phyloP scores from a whole-genome alignment of 2,113 vertebrate genomes.

The Heterochromis multidens region DNA sequence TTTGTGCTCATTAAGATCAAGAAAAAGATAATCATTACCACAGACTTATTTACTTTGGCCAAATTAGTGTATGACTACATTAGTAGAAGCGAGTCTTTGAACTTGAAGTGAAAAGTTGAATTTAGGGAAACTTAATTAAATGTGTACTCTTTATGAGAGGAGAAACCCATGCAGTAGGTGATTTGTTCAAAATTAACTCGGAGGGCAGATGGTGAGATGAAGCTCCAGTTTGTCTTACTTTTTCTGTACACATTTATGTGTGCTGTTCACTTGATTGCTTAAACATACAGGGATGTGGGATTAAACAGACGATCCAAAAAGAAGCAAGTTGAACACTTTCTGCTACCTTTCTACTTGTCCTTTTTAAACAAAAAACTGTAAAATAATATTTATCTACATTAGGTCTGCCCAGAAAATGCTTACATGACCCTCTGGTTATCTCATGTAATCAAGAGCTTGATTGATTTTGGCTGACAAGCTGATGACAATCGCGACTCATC shows the following conservation, averaged over 20 bases:
- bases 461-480: slow-evolving; percentile 67
- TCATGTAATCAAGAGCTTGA: slow-evolving; percentile 51
- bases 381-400: slow-evolving; percentile 15
- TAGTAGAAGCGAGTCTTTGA: slow-evolving; percentile 59
- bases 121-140: slow-evolving; percentile 53
- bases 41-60: slow-evolving; percentile 58
- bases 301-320: background rate
- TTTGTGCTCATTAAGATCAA: slow-evolving; percentile 69
- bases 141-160: slow-evolving; percentile 30
- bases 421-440: slow-evolving; percentile 3
- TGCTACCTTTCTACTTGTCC: background rate
- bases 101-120: slow-evolving; percentile 51
- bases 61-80: slow-evolving; percentile 51
- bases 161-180: slow-evolving; percentile 24
- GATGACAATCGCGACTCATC: slow-evolving; percentile 62
- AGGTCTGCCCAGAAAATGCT: background rate
- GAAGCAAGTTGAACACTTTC: background rate
- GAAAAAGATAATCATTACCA: slow-evolving; percentile 63
- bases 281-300: background rate
- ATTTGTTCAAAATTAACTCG: slow-evolving; percentile 53
- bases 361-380: background rate
- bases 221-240: slow-evolving; percentile 28
- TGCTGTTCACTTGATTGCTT: slow-evolving; percentile 7
- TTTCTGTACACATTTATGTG: slow-evolving; percentile 30
- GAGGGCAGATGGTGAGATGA: slow-evolving; percentile 29